Evolutionary conservation across 2,888 invertebrate genomes (phyloP).

Genomic region (Oscheius sp.): DNA sequence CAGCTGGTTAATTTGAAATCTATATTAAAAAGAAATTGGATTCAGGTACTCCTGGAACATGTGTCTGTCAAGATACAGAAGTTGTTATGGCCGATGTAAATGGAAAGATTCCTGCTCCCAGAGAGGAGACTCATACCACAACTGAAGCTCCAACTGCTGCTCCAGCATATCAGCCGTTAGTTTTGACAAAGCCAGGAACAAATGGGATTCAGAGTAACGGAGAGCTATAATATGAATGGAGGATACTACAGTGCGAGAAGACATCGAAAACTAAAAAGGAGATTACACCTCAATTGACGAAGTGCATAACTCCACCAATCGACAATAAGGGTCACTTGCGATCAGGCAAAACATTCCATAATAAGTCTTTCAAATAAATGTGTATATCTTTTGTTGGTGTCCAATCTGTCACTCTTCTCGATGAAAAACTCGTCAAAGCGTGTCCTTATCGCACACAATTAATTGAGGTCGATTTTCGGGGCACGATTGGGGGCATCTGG

Average conservation of each 20-base stretch:
- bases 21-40: neutral
- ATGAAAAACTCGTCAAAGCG: neutral
- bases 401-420: neutral
- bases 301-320: neutral
- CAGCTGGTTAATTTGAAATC: constrained; percentile 40
- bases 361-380: constrained; percentile 3
- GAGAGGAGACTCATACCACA: constrained; percentile 38
- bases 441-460: neutral
- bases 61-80: constrained; percentile 70
- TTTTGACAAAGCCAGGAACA: neutral
- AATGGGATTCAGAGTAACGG: too few relatives aligned
- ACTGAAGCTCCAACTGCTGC: neutral
- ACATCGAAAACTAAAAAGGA: constrained; percentile 19
- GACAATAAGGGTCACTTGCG: neutral
- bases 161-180: neutral
- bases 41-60: constrained; percentile 69
- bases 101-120: constrained; percentile 49
- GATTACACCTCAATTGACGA: constrained; percentile 10
- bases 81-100: constrained; percentile 66
- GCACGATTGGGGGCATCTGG: neutral
- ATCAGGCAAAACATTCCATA: neutral
- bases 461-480: constrained; percentile 18
- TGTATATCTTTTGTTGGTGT: neutral
- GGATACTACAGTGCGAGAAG: constrained; percentile 32
- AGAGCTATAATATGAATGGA: constrained; percentile 2